Percentiles rank a stretch among this genome's conserved stretches.
Evolutionary conservation across 2,888 invertebrate species (phyloP).

Genomic region (Eupithecia subumbrata): DNA sequence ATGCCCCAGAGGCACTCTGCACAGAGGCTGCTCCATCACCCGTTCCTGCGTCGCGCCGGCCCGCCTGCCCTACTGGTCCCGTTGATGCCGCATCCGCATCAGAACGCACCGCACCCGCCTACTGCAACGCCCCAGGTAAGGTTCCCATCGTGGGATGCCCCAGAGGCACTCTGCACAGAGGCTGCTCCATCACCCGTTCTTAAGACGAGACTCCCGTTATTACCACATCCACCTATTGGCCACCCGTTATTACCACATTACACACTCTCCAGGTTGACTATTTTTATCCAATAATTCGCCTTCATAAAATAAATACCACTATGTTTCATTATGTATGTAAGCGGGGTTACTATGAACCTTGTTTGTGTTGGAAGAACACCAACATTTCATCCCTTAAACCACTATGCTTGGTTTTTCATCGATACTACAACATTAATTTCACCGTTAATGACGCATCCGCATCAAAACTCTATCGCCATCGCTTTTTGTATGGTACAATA

Average conservation of each 20-base stretch:
- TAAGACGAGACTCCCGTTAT: too few species aligned
- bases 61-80: constrained; percentile 96
- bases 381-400: neutral
- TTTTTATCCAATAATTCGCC: too few species aligned
- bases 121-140: constrained; percentile 18
- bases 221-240: too few species aligned
- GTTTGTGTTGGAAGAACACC: too few species aligned
- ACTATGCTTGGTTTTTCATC: too few species aligned
- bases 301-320: too few species aligned
- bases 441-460: constrained; percentile 75
- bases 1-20: neutral
- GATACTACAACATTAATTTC: neutral
- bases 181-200: constrained; percentile 69
- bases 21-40: constrained; percentile 87
- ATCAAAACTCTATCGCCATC: neutral
- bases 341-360: too few species aligned
- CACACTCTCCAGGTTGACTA: too few species aligned
- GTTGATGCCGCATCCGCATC: constrained; percentile 89
- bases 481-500: neutral
- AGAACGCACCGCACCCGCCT: constrained; percentile 82
- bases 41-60: constrained; percentile 96
- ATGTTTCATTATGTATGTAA: too few species aligned
- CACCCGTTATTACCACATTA: too few species aligned
- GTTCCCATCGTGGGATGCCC: constrained; percentile 48
- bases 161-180: neutral